Evolutionary conservation across 2,113 vertebrate species (phyloP).

Genomic region (Hiodon alosoides): DNA sequence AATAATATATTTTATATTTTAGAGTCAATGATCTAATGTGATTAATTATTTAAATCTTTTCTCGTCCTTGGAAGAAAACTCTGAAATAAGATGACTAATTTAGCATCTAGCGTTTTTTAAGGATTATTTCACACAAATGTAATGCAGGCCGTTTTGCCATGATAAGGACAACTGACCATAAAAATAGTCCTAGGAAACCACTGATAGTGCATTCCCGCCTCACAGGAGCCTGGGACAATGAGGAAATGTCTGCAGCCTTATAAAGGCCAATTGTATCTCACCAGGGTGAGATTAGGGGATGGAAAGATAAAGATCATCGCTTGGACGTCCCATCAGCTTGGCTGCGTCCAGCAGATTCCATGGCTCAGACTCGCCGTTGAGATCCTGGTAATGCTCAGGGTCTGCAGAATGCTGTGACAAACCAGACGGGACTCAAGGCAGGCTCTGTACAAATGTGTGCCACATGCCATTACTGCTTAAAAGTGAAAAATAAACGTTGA

Average conservation of each 20-base stretch:
- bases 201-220: background rate
- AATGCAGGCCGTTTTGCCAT: background rate
- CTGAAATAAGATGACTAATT: background rate
- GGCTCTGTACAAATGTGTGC: too few relatives aligned
- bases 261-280: background rate
- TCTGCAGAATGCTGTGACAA: background rate
- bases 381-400: background rate
- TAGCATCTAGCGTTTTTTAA: background rate
- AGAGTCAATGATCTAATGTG: background rate
- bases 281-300: background rate
- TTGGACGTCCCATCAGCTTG: background rate
- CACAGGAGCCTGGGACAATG: background rate
- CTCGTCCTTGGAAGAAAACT: background rate
- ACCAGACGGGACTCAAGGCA: too few relatives aligned
- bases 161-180: background rate
- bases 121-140: background rate
- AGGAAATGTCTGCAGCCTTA: background rate
- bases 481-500: too few relatives aligned
- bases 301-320: background rate
- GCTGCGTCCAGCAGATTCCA: background rate
- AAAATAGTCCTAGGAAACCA: background rate
- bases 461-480: too few relatives aligned
- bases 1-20: background rate
- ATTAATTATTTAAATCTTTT: background rate
- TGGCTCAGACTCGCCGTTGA: background rate